Evolutionary conservation across 1,140 invertebrate species (phyloP), one percentile per base, ranked within the genome.

Genomic region (Hylaeus volcanicus): DNA sequence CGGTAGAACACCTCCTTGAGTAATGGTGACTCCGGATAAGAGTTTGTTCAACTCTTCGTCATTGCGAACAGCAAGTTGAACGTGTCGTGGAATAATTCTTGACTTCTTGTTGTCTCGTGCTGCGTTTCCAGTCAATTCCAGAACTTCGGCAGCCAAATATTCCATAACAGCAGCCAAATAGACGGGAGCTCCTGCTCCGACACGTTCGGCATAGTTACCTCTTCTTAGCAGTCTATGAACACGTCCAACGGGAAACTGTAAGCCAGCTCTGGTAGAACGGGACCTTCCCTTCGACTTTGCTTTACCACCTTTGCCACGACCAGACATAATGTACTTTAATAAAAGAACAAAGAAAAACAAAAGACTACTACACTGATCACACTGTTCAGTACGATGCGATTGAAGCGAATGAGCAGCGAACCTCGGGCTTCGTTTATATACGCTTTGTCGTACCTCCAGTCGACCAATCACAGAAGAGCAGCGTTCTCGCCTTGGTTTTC

Each of bases 11-110:
- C 96, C 95, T 81, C 95, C 95, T 86, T 95, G 93, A 45, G 95
- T 94, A 76, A 96, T 96, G 26, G 95, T 96, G 0, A 96, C 95
- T 80, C 95, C 94, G 45, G 94, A 93, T 8, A 96, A 89, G 6
- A 96, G 90, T 89, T 95, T 95, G 89, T 96, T 96, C 85, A 96
- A 90, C 89, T 96, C 96, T 89, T 96, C 95, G 56, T 86, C 84
- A 26, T 86, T 86, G 26, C 83, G 83, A 12, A 86, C 78, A 12
- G 83, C 80, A 26, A 86, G 79, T 60, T 86, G 85, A 8, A 93
- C 95, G 6, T 89, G 82, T 11, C 87, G 74, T 1, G 86, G 85
- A 2, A 88, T 89, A 14, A 89, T 89, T 5, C 83, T 81, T 0
- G 78, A 83, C 14, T 85, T 89, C n/a, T 88, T 88, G 15, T 88